Base-by-base conservation (phyloP, 2,888 invertebrate species). In the Drosophila atripex region DNA sequence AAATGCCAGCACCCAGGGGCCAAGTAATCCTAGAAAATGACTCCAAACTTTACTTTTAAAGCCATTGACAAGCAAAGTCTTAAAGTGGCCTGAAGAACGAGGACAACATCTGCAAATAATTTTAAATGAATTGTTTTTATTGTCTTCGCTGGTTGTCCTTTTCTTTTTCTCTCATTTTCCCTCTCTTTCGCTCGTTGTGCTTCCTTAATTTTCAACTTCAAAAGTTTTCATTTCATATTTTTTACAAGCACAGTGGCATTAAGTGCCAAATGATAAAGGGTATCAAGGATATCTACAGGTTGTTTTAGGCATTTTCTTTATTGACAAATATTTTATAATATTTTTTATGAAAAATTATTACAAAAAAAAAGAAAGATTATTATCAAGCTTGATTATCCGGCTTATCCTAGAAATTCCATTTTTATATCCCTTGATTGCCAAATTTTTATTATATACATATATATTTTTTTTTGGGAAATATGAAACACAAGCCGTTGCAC, bases 401-500 rank as follows among this genome's bases (percentile, higher is more conserved):
- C 1, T 25, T 25, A 25, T 25, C 1, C 25, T 25, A 4, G 25
- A 25, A 25, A 25, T 25, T 25, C 7, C 28, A 8, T 16, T 2
- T n/a, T n/a, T n/a, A n/a, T n/a, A n/a, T n/a, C n/a, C n/a, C n/a
- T n/a, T n/a, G n/a, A n/a, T n/a, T n/a, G n/a, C n/a, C n/a, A n/a
- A n/a, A n/a, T 30, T 23, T 41, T 9, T 1, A 3, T n/a, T n/a
- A 6, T 51, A 12, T 16, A 11, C 32, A 25, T 32, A 30, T 25
- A 18, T 18, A 18, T 21, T n/a, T 57, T 68, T 51, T 55, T 64
- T 57, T 60, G 23, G 4, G 18, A 12, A 12, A 56, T 43, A 16
- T 43, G 45, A 53, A 30, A 32, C 21, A 25, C 30, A 46, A 63
- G 66, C 55, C 57, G 66, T 50, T 77, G 75, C 70, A 71, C 39